These are phyloP conservation scores for Pelusios castaneus DNA, from an alignment of 2,113 vertebrate species.

Conservation along the genomic window DNA sequence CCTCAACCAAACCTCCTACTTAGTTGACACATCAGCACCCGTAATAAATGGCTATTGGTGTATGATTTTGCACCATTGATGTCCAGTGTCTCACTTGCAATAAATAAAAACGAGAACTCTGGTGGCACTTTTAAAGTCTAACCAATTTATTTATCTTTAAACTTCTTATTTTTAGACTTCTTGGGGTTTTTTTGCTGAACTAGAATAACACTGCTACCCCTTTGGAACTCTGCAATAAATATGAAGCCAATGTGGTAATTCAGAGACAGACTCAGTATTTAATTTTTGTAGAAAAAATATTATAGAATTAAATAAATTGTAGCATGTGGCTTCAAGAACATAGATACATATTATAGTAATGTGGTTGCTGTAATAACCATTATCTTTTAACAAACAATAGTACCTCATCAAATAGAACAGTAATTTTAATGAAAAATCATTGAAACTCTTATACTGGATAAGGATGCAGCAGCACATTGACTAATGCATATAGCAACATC, in stretches of 20 bases:
- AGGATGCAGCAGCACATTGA: slow-evolving; percentile 39
- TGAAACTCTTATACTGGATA: slow-evolving; percentile 29
- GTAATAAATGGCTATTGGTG: neutral
- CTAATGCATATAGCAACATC: slow-evolving; percentile 27
- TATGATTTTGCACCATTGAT: neutral
- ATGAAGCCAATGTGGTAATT: neutral
- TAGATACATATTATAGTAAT: neutral
- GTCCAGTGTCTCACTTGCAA: neutral
- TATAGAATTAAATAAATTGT: neutral
- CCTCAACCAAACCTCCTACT: neutral
- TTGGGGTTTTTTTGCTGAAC: too few species aligned
- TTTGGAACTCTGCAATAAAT: neutral
- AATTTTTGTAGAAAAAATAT: neutral
- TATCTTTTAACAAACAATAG: slow-evolving; percentile 55
- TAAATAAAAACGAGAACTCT: too few species aligned
- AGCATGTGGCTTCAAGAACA: neutral
- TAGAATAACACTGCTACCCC: too few species aligned
- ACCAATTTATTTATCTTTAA: too few species aligned
- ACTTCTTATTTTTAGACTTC: too few species aligned
- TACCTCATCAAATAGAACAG: slow-evolving; percentile 61
- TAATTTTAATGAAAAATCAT: slow-evolving; percentile 68
- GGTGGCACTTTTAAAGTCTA: too few species aligned
- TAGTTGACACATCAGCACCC: neutral
- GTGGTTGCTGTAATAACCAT: slow-evolving; percentile 10
- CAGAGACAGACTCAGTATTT: neutral